Base-by-base conservation (phyloP, 2,888 invertebrate species). In the Exephanes ischioxanthus region DNA sequence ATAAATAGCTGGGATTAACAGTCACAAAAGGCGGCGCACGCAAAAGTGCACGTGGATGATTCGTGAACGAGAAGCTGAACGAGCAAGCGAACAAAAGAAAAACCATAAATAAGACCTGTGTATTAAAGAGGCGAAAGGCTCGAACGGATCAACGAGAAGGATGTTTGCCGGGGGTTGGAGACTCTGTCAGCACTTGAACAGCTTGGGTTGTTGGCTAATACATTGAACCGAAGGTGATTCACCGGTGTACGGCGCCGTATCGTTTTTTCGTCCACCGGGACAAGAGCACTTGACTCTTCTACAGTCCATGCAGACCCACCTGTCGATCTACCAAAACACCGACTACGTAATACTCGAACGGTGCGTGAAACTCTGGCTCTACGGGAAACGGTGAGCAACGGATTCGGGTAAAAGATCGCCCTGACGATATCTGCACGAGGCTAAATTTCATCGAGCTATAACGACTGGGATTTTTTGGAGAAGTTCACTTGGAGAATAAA, bases 241-340 rank as follows among this genome's bases (percentile, higher is more conserved):
- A 53, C 67, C 77, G 67, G 89, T 89, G 83, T 90, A 91, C 89
- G 91, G 83, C 84, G 90, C 83, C 71, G 89, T 85, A 88, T 89
- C 91, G 80, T 89, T 88, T 88, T 91, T 93, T 91, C 93, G 92
- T 85, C 91, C 92, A 89, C 89, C 92, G 61, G 94, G 94, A 94
- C 96, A 96, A 94, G 95, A 94, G 94, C 96, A 96, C 94, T 96
- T 96, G 94, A 96, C 95, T 94, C 95, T 95, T 95, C 95, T 95
- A 95, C 96, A 96, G 92, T 96, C 95, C 94, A 95, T 95, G 95
- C 96, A 96, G 95, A 96, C 95, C 96, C 96, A 96, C 94, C 96
- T 96, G 95, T 96, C 96, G 95, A 96, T 96, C 96, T 96, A 96
- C 92, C 96, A 95, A 95, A 95, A 95, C 95, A 95, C 95, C 92